These are phyloP conservation scores for Phengaris arion DNA, from an alignment of 2,888 invertebrate species.

Conservation along the genomic window DNA sequence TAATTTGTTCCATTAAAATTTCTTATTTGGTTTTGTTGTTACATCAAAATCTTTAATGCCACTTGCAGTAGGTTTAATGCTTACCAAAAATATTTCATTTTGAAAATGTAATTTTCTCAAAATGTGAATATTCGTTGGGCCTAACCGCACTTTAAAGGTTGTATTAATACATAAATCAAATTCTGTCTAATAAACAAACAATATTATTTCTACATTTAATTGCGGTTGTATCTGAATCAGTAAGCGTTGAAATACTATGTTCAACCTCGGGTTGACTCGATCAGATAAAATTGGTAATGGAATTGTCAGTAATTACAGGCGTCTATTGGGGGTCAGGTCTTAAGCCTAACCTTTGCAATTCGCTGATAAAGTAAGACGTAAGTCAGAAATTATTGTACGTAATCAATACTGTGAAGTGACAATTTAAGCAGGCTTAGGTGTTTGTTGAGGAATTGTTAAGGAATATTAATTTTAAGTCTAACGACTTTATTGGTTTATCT, in stretches of 20 bases:
- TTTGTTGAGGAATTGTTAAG: background rate
- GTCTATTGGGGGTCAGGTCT: constrained; percentile 42
- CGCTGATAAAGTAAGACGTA: constrained; percentile 37
- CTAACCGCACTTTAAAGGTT: background rate
- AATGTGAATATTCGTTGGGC: background rate
- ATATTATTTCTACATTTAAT: constrained; percentile 29
- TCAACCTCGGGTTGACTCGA: constrained; percentile 42
- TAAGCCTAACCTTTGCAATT: constrained; percentile 42
- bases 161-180: constrained; percentile 16
- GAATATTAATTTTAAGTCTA: too few relatives aligned
- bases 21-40: too few relatives aligned
- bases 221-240: constrained; percentile 29
- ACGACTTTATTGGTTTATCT: background rate
- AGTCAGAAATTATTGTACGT: constrained; percentile 24
- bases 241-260: constrained; percentile 35
- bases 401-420: constrained; percentile 20
- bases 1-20: too few relatives aligned
- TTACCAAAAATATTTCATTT: too few relatives aligned
- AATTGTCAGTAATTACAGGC: constrained; percentile 71
- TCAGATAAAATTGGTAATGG: constrained; percentile 68
- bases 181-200: constrained; percentile 1
- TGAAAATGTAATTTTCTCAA: background rate
- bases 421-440: constrained; percentile 2
- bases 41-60: too few relatives aligned
- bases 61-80: too few relatives aligned